phyloP scores from a whole-genome alignment of 2,888 invertebrate species.

The Drosophila subsilvestris region DNA sequence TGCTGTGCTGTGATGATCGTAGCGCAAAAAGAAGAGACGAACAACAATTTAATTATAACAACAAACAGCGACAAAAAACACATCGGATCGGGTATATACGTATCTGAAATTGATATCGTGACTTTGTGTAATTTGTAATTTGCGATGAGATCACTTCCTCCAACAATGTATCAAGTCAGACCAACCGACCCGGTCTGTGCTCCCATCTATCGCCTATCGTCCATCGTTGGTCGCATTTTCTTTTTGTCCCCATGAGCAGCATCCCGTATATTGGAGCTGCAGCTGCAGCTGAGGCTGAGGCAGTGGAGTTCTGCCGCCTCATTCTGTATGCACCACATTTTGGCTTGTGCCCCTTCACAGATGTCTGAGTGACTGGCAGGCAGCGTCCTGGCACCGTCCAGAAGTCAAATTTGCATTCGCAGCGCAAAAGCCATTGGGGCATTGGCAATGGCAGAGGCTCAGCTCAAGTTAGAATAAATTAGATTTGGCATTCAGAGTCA shows the following conservation, averaged over 20 bases:
- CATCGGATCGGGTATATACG: constrained; percentile 50
- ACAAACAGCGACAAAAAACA: constrained; percentile 60
- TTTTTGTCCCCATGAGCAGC: constrained; percentile 33
- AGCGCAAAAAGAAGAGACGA: constrained; percentile 36
- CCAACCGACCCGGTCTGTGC: not conserved
- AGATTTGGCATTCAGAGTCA: constrained; percentile 58
- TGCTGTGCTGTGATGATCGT: constrained; percentile 15
- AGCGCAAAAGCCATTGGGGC: constrained; percentile 47
- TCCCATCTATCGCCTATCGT: not conserved
- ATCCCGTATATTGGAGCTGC: constrained; percentile 4
- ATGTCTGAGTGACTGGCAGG: constrained; percentile 43
- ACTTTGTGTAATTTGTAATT: constrained; percentile 81
- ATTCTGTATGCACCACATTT: constrained; percentile 26
- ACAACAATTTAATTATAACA: constrained; percentile 80
- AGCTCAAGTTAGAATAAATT: constrained; percentile 58
- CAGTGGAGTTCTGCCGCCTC: not conserved
- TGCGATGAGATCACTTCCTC: constrained; percentile 82
- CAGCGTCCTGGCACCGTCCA: constrained; percentile 63
- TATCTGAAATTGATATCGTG: constrained; percentile 81
- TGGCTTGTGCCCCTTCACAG: constrained; percentile 55
- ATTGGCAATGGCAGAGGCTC: constrained; percentile 4
- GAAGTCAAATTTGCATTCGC: constrained; percentile 56
- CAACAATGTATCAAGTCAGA: constrained; percentile 60
- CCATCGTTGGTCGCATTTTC: constrained; percentile 36
- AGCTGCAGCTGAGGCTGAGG: not conserved